These are phyloP conservation scores for Hermodice carunculata DNA, from an alignment of 2,888 invertebrate genomes.

Conservation along the genomic window DNA sequence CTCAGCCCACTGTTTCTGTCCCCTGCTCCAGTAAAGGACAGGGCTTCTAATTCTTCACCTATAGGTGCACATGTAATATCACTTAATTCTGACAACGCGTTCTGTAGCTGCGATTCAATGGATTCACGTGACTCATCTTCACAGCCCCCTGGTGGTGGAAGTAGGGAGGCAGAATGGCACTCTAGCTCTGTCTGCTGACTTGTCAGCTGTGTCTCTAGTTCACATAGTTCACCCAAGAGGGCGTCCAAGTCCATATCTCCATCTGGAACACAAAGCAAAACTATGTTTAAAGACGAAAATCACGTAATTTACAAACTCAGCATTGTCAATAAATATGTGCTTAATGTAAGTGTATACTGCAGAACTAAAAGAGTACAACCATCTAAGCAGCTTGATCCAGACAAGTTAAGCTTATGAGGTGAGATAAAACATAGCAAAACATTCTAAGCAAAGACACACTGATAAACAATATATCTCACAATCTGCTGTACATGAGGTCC, in stretches of 20 bases:
- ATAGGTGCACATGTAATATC: conserved; percentile 10
- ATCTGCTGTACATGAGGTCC: no score
- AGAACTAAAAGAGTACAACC: no score
- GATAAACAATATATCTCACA: no score
- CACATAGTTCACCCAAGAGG: conserved; percentile 94
- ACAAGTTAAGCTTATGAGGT: no score
- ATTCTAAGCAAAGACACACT: no score
- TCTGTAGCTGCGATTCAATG: conserved; percentile 25
- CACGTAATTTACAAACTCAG: no score
- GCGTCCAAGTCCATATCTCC: conserved; percentile 97
- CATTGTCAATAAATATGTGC: no score
- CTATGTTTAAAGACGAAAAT: no score
- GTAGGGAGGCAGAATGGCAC: neutral
- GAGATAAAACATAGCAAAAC: no score
- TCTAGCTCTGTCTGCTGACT: conserved; percentile 71
- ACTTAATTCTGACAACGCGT: conserved; percentile 30
- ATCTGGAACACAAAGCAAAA: conserved; percentile 77
- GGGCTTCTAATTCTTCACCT: neutral
- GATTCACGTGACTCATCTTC: neutral
- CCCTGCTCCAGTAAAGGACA: neutral
- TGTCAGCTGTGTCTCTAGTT: conserved; percentile 79
- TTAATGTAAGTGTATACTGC: no score
- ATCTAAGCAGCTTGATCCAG: no score
- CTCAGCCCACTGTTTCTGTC: neutral
- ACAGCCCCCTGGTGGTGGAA: neutral